Base-by-base conservation (phyloP, 2,888 invertebrate species). In the Diplazon laetatorius region DNA sequence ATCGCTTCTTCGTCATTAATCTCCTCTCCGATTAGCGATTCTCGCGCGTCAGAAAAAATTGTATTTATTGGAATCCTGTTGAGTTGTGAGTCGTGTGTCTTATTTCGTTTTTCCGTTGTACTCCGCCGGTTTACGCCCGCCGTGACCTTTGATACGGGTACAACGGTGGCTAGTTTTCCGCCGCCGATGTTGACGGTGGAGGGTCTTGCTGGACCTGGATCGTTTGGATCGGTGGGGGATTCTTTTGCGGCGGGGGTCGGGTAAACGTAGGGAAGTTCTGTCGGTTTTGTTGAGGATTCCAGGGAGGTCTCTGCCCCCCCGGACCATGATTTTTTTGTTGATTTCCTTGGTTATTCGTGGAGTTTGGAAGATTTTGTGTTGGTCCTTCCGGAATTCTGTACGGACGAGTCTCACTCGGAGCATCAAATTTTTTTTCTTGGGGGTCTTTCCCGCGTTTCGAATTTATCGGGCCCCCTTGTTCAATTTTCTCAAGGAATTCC, bases 151-250 rank as follows among this genome's bases (percentile, higher is more conserved):
- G 30, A 30, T 30, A 30, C 46, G 46, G 46, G 62, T 46, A 46
- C 62, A 62, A 62, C 62, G 30, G 2, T 25, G 14, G 25, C 1
- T 8, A 39, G 62, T 62, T 62, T 62, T 22, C 46, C 46, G 44
- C 44, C n/a, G 44, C n/a, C 8, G 62, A 44, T 6, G 46, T 62
- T 0, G 30, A 25, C 8, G 44, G 30, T 6, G 30, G 39, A 0
- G 35, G 35, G 9, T 59, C 37, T n/a, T 59, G 18, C 30, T 59
- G 16, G 1, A 37, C 9, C 1, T 16, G 14, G 1, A 59, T 59
- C 3, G 37, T 59, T 59, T 59, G 37, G 2, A 59, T 57, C 14
- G 55, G 55, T 5, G 30, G 30, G 2, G 30, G 4, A 30, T 6
- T 6, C 30, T 30, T 30, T 2, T 2, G 30, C 30, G 30, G 30